Evolutionary conservation across 1,140 invertebrate genomes (phyloP), one percentile per base, ranked within the genome.

Genomic region (Penaeus vannamei): DNA sequence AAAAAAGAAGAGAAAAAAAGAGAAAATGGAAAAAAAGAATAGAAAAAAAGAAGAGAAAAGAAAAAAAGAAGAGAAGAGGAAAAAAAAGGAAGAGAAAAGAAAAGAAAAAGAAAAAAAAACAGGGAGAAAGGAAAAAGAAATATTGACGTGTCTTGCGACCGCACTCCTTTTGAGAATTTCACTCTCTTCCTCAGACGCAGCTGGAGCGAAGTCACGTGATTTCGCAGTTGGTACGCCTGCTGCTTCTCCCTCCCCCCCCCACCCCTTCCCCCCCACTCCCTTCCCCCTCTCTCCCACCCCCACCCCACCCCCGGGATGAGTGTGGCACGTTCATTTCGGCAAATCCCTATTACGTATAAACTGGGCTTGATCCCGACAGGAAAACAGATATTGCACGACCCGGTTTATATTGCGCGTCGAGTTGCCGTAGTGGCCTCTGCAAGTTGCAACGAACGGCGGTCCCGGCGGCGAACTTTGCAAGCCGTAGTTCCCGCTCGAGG

Each of bases 401-500:
- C 17, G 53, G 53, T 53, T 53, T 53, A 53, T 53, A 53, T 14
- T 53, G 53, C 53, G 53, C 53, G 12, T 53, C 14, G 53, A 12
- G n/a, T n/a, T 53, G 12, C 53, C 53, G 10, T 53, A 53, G 53
- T 53, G 53, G 53, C 66, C 10, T 26, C n/a, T 72, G 66, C 66
- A 72, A 32, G 17, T 69, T 72, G 66, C 32, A 32, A 72, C 32
- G 12, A n/a, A 32, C 32, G 66, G 19, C 66, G 32, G 66, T 12
- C 66, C 17, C n/a, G n/a, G 32, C 32, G n/a, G n/a, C 26, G 66
- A 32, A 53, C 53, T 53, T 53, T 53, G 53, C 53, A 53, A 53
- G 66, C 66, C 66, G n/a, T 72, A 72, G n/a, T 72, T n/a, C 66
- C 79, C 36, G 10, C 42, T 46, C 79, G 79, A 59, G 19, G 46